Base-by-base conservation (phyloP, 2,113 vertebrate species). In the Osmerus mordax region DNA sequence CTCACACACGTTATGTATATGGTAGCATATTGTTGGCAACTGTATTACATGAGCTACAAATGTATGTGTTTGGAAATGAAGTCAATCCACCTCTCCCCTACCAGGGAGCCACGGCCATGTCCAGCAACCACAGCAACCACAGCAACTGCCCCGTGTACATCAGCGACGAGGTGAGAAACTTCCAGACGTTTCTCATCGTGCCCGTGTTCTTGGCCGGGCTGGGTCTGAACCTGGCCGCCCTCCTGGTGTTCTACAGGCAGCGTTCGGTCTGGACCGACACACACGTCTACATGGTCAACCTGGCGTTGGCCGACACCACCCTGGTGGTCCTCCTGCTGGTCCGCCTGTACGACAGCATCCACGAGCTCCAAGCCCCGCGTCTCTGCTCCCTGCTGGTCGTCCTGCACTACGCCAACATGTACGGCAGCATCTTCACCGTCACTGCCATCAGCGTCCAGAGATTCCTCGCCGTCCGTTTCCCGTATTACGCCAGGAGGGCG, bases 331-430 rank as follows among this genome's bases (percentile, higher is more conserved):
- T 69, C 19, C 67, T 75, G 25, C 73, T 67, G 28, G 47, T 75
- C 52, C 21, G 67, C 51, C 63, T 69, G 15, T 69, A 75, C 28
- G 3, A 56, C 18, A 19, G 18, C 4, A 53, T 75, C 60, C 3
- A 14, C 3, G 16, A 7, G 0, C 3, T 41, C 11, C 0, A 1
- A 0, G 11, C 4, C 6, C 54, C 25, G 1, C 5, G 2, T 2
- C 63, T 69, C 59, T 75, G 73, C 64, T 16, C 15, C 16, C 28
- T 41, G 19, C 67, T 75, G 23, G 28, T 56, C 5, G 6, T 29
- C 59, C 52, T 68, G 28, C 52, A 75, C 60, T 69, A 69, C 67
- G 6, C 41, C 3, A 69, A 75, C 67, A 75, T 75, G 60, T 75
- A 75, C 21, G 25, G 47, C 11, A 75, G 73, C 29, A 75, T 75